These are phyloP conservation scores for Albula glossodonta DNA, from an alignment of 2,113 vertebrate genomes.

Conservation along the genomic window DNA sequence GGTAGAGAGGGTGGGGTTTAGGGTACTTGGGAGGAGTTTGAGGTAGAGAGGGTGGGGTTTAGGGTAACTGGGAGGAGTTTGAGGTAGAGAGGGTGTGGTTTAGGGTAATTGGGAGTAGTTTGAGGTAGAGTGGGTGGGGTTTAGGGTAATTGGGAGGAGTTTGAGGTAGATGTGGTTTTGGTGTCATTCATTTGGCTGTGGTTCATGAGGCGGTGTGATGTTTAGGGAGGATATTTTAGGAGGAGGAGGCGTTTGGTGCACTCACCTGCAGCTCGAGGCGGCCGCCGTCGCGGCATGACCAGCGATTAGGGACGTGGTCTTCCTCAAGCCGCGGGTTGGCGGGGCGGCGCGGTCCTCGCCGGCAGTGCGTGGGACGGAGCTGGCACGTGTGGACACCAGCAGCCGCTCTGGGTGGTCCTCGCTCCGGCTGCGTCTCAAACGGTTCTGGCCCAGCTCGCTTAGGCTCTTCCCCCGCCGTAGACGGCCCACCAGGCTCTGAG, in stretches of 20 bases:
- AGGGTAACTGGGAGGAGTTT: too few species aligned
- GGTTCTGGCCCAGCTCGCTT: conserved; percentile 75
- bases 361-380: conserved; percentile 84
- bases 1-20: too few species aligned
- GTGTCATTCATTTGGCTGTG: neutral
- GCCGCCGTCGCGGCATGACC: conserved; percentile 68
- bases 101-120: too few species aligned
- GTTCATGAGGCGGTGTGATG: neutral
- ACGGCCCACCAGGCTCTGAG: conserved; percentile 90
- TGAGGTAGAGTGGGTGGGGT: too few species aligned
- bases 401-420: conserved; percentile 91
- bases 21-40: too few species aligned
- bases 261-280: conserved; percentile 81
- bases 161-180: too few species aligned
- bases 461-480: conserved; percentile 82
- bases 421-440: conserved; percentile 88
- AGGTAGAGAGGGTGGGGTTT: too few species aligned
- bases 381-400: conserved; percentile 90
- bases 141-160: too few species aligned
- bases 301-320: conserved; percentile 80
- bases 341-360: conserved; percentile 69
- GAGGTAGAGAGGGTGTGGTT: too few species aligned
- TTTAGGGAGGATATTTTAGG: neutral
- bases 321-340: conserved; percentile 76
- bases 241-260: neutral